These are phyloP conservation scores for Bergia sp. DNA, from an alignment of 92 coral and sea anemone species.

Conservation along the genomic window DNA sequence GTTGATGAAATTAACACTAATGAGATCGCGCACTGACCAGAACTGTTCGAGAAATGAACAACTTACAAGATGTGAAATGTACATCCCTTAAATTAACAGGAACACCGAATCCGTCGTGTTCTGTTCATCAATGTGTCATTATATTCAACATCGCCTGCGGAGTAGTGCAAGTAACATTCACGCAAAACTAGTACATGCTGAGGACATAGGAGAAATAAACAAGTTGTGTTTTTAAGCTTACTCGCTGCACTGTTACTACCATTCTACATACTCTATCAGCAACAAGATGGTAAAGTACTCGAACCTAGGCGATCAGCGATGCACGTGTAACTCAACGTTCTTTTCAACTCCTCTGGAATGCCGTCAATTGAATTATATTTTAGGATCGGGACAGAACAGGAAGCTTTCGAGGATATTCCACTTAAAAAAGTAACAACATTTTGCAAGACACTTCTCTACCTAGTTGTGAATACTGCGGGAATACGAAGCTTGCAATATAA, in stretches of 20 bases:
- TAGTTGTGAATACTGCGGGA: not conserved
- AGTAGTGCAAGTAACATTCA: not conserved
- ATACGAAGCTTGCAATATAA: not conserved
- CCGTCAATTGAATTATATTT: not conserved
- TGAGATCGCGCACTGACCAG: not conserved
- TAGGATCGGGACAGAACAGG: not conserved
- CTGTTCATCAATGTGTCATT: not conserved
- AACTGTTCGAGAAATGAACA: not conserved
- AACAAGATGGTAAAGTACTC: conserved; percentile 14
- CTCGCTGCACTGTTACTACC: not conserved
- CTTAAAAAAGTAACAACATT: not conserved
- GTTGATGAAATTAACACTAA: not conserved
- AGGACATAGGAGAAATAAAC: not conserved
- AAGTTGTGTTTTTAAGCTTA: not conserved
- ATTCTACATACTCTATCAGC: not conserved
- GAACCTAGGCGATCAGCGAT: not conserved
- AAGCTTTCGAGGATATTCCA: conserved; percentile 2
- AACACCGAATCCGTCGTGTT: not conserved
- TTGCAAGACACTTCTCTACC: not conserved
- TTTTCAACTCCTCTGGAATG: conserved; percentile 17
- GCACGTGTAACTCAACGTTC: conserved; percentile 18
- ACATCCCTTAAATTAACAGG: conserved; percentile 12
- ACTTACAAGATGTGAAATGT: conserved; percentile 26
- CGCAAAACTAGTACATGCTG: not conserved
- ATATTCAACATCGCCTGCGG: not conserved